A percentile compares a stretch with the other conserved stretches of the same genome.
Conservation (phyloP, 2,113 vertebrate species). For the Acrocephalus kingi region DNA sequence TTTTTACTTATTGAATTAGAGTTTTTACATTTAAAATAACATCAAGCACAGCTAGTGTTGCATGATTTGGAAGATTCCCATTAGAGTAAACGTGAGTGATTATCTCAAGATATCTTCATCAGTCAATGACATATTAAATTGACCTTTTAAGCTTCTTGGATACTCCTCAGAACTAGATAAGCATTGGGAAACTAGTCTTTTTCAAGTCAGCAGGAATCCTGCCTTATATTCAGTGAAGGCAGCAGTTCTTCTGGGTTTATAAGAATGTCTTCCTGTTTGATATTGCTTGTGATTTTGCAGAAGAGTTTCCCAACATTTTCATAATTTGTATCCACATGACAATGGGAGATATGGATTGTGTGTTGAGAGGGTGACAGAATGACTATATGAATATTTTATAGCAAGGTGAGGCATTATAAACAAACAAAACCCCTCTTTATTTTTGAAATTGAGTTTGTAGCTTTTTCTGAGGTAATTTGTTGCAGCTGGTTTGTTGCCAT, state of each 20-base stretch:
- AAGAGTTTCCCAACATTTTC: not conserved
- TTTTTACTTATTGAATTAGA: not conserved
- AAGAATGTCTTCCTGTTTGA: not conserved
- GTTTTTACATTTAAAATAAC: not conserved
- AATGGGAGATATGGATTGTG: not conserved
- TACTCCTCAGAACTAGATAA: not conserved
- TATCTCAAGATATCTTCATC: not conserved
- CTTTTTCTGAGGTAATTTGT: not conserved
- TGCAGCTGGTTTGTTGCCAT: not conserved
- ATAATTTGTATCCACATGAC: not conserved
- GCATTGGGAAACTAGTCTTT: not conserved
- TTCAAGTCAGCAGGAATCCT: not conserved
- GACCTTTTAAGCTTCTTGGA: not conserved
- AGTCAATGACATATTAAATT: not conserved
- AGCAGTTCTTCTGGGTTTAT: not conserved
- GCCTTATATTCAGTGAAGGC: not conserved
- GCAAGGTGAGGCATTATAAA: not conserved
- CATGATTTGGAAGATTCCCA: not conserved
- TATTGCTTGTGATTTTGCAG: not conserved
- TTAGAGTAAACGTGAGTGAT: not conserved
- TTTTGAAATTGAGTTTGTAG: not conserved
- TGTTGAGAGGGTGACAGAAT: not conserved
- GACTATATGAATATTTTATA: not conserved
- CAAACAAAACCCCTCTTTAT: not conserved
- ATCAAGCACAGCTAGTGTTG: not conserved